Evolutionary conservation across 1,140 invertebrate species (phyloP), one percentile per base, ranked within the genome.

Genomic region (Caenorhabditis briggsae): DNA sequence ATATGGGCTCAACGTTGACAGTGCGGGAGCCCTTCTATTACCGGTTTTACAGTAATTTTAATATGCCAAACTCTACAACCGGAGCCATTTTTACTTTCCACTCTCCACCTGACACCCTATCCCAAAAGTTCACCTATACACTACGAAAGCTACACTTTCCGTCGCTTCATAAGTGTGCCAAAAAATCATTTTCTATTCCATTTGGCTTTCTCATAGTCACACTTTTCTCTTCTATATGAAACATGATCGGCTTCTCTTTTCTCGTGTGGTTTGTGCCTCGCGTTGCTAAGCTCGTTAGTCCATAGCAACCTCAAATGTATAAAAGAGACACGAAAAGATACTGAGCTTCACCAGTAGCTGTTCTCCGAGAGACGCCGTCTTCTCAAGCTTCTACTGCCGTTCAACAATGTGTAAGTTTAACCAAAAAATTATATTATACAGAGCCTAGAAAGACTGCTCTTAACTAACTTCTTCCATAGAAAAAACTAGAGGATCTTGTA

Each of bases 121-220:
- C 23, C n/a, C 43, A 33, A 33, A n/a, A 33, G 33, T 33, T 74
- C 41, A 48, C 8, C 41, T 74, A 74, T 50, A 50, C 43, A 78
- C 70, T 78, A 78, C 70, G 46, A 50, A 78, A 43, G 46, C 43
- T 78, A 78, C 70, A 78, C 14, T 23, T 25, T 61, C 14, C 20
- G 23, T 11, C 0, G 46, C 11, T 12, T 7, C 33, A 14, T 12
- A 41, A 23, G 46, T 78, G n/a, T 41, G 33, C 33, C 70, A 78
- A 78, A 78, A 78, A 46, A 53, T 78, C 64, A 70, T 18, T 5
- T 70, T 70, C 16, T 33, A 64, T 25, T 41, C 59, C 59, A 33
- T 33, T 74, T 33, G n/a, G 46, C 16, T 58, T 58, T 58, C 65
- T 74, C 65, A 74, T 53, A n/a, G 46, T 78, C 70, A 78, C 70